phyloP scores from a whole-genome alignment of 2,113 vertebrate genomes.

The Embiotoca jacksoni region DNA sequence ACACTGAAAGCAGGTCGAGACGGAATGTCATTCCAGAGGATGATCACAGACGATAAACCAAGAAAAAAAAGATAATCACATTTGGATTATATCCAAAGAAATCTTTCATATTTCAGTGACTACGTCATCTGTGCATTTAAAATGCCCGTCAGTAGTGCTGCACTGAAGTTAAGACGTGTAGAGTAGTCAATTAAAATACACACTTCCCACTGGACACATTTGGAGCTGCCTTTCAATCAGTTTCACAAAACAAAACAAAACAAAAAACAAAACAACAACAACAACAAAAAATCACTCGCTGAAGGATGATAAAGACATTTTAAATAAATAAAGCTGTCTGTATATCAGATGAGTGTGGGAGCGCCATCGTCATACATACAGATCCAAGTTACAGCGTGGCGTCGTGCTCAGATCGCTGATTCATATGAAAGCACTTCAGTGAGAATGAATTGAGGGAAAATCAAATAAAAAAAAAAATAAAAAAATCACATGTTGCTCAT shows the following conservation, averaged over 20 bases:
- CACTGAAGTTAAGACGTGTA: conserved; percentile 58
- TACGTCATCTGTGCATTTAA: conserved; percentile 81
- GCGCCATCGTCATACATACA: conserved; percentile 78
- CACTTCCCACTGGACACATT: conserved; percentile 39
- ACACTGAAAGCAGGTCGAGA: conserved; percentile 41
- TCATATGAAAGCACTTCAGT: conserved; percentile 63
- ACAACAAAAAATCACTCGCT: neutral
- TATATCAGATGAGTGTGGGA: conserved; percentile 66
- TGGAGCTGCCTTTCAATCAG: conserved; percentile 74
- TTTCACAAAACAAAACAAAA: conserved; percentile 9
- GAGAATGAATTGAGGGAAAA: neutral
- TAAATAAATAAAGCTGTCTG: conserved; percentile 75
- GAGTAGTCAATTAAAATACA: conserved; percentile 41
- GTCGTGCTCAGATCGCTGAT: conserved; percentile 36
- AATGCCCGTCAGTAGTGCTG: conserved; percentile 80
- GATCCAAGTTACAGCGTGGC: conserved; percentile 47
- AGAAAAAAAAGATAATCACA: neutral
- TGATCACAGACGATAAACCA: conserved; percentile 26
- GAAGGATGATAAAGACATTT: conserved; percentile 18
- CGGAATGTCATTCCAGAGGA: conserved; percentile 65
- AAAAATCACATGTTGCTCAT: conserved; percentile 50
- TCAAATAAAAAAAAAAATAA: neutral
- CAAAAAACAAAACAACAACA: neutral
- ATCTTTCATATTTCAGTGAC: conserved; percentile 54
- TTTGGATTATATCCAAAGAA: conserved; percentile 10